Percentiles rank a stretch among this genome's conserved stretches.
Conservation (phyloP, 2,888 invertebrate species). For the Amblyteles armatorius region DNA sequence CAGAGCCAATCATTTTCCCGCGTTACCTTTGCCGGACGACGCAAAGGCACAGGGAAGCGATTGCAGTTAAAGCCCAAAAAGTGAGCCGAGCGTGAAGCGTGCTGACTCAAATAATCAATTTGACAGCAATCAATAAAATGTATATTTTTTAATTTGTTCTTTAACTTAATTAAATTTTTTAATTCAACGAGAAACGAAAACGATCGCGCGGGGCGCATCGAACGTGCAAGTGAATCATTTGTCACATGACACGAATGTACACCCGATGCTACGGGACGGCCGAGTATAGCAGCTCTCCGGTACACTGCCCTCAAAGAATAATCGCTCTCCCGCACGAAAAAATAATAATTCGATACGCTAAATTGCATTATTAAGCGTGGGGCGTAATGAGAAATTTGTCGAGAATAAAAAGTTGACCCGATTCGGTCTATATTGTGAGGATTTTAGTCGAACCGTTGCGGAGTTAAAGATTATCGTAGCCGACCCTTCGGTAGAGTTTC, state of each 20-base stretch:
- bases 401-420: constrained; percentile 79
- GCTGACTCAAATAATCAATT: not conserved
- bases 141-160: constrained; percentile 4
- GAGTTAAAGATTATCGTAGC: constrained; percentile 76
- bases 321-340: constrained; percentile 8
- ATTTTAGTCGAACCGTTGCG: constrained; percentile 36
- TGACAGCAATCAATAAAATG: not conserved
- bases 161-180: not conserved
- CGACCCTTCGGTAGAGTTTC: constrained; percentile 51
- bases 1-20: constrained; percentile 43
- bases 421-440: constrained; percentile 78
- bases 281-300: constrained; percentile 46
- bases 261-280: constrained; percentile 49
- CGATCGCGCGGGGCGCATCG: constrained; percentile 31
- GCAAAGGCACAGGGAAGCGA: not conserved
- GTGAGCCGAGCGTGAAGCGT: too few relatives aligned
- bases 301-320: constrained; percentile 56
- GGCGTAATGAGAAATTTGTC: constrained; percentile 79
- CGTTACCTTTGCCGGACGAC: not conserved
- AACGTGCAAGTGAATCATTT: constrained; percentile 66
- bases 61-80: constrained; percentile 16
- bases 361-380: constrained; percentile 77
- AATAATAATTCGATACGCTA: constrained; percentile 68
- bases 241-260: constrained; percentile 63
- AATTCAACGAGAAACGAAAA: constrained; percentile 12